A percentile compares a stretch with the other conserved stretches of the same genome.
Conservation (phyloP, 2,888 invertebrate species). For the Eilema griseolum region DNA sequence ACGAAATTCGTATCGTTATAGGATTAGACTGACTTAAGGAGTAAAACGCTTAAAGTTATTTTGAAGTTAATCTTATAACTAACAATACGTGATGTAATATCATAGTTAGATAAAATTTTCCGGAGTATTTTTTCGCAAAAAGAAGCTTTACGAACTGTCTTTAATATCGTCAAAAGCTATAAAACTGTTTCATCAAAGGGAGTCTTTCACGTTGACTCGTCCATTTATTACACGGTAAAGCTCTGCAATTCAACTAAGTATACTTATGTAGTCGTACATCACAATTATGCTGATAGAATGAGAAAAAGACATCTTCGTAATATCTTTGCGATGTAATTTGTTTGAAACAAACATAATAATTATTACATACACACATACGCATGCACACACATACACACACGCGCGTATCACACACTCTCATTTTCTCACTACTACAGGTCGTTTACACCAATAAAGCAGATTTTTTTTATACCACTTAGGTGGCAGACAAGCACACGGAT, state of each 20-base stretch:
- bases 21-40: constrained; percentile 10
- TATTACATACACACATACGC: too few relatives aligned
- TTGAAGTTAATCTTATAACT: neutral
- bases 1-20: constrained; percentile 9
- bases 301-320: too few relatives aligned
- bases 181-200: neutral
- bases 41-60: neutral
- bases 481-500: too few relatives aligned
- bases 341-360: too few relatives aligned
- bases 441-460: too few relatives aligned
- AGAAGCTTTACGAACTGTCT: neutral
- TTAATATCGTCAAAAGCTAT: neutral
- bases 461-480: too few relatives aligned
- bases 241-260: neutral
- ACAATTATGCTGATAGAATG: neutral
- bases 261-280: neutral
- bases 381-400: too few relatives aligned
- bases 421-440: too few relatives aligned
- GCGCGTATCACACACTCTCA: too few relatives aligned
- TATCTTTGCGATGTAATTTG: neutral
- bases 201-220: neutral
- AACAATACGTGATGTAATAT: neutral
- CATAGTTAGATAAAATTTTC: too few relatives aligned
- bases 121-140: neutral
- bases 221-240: neutral